Conservation (phyloP, 2,797 vertebrate species). For the Dendrocincla fuliginosa region DNA sequence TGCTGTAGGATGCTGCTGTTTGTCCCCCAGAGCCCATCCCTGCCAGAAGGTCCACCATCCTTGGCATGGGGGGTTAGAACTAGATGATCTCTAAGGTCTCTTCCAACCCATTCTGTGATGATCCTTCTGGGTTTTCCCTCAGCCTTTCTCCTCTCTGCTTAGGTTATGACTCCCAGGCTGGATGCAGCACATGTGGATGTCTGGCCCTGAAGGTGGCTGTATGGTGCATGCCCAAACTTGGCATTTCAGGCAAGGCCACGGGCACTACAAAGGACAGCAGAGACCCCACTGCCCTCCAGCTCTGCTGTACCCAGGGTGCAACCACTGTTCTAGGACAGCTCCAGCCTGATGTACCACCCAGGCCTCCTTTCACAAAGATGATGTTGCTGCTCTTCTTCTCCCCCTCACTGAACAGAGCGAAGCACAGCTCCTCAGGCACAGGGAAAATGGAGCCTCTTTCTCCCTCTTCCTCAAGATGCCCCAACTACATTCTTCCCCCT, state of each 20-base stretch:
- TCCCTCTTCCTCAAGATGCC: neutral
- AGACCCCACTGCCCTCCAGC: neutral
- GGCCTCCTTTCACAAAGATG: neutral
- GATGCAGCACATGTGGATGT: neutral
- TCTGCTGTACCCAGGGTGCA: neutral
- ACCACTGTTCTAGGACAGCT: neutral
- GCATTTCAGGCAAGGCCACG: neutral
- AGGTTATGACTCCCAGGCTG: neutral
- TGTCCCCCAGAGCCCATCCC: neutral
- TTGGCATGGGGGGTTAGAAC: neutral
- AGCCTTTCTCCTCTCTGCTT: neutral
- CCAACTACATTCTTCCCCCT: conserved; percentile 22
- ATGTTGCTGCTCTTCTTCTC: neutral
- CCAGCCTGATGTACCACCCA: accelerated
- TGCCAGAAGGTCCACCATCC: neutral
- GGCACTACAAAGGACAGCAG: accelerated
- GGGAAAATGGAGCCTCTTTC: neutral
- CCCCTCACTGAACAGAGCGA: neutral
- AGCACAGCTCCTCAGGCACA: neutral
- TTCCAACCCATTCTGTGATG: neutral
- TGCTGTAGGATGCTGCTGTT: neutral
- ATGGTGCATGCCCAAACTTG: accelerated
- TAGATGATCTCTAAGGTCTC: neutral
- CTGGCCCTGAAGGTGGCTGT: neutral
- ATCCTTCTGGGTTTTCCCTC: neutral